Conservation (phyloP, 2,797 vertebrate species). For the Botia kubotai region DNA sequence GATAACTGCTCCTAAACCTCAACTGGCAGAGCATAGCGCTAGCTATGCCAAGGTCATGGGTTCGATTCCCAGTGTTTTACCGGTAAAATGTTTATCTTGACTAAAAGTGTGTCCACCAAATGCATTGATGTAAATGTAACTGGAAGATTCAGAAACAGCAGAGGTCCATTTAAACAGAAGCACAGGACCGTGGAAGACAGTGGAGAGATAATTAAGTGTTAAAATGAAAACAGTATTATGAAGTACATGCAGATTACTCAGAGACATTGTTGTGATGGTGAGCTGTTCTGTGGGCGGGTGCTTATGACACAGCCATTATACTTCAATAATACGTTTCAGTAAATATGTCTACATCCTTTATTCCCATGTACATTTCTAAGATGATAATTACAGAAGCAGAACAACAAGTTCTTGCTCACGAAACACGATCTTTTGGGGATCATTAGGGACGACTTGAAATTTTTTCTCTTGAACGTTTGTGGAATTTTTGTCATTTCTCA, state of each 20-base stretch:
- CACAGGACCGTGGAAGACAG: not conserved
- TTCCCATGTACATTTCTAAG: not conserved
- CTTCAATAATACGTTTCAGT: not conserved
- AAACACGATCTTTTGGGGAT: not conserved
- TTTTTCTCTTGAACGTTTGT: not conserved
- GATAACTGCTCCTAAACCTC: slow-evolving; percentile 36
- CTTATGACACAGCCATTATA: too few relatives aligned
- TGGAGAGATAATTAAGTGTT: not conserved
- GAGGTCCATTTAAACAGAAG: not conserved
- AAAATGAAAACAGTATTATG: slow-evolving; percentile 13
- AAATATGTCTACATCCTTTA: not conserved
- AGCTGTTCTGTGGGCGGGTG: not conserved
- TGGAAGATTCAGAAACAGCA: not conserved
- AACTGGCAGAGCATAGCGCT: not conserved
- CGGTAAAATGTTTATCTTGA: not conserved
- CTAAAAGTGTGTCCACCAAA: too few relatives aligned
- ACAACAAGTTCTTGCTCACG: not conserved
- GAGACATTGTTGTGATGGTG: not conserved
- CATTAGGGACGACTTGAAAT: not conserved
- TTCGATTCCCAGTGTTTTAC: not conserved
- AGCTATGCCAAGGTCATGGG: slow-evolving; percentile 57
- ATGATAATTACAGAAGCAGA: not conserved
- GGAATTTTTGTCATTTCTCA: slow-evolving; percentile 8
- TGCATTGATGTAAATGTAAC: not conserved
- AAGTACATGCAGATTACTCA: not conserved